phyloP scores from a whole-genome alignment of 92 coral and sea anemone species.

The Meandrina meandrites region DNA sequence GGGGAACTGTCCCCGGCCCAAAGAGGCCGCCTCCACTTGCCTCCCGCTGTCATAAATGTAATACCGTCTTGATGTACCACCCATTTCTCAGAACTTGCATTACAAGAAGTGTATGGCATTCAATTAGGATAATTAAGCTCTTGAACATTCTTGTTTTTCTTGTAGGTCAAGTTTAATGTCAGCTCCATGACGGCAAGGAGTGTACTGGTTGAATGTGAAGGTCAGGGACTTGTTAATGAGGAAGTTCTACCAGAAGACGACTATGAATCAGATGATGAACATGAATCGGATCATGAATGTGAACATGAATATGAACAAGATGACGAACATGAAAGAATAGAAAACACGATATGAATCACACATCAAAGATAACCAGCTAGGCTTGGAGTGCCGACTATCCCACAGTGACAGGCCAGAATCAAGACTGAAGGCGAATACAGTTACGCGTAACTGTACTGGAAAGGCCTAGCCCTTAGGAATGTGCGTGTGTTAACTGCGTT shows the following conservation, averaged over 20 bases:
- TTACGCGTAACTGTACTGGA: neutral
- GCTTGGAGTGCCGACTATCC: neutral
- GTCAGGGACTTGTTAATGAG: slow-evolving; percentile 72
- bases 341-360: neutral
- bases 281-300: neutral
- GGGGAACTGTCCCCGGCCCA: too few species aligned
- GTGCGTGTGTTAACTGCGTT: neutral
- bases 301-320: neutral
- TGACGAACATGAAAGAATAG: neutral
- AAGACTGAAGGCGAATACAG: neutral
- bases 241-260: slow-evolving; percentile 22
- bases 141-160: neutral
- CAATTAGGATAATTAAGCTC: neutral
- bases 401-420: neutral
- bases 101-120: neutral
- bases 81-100: neutral
- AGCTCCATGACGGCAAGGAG: slow-evolving; percentile 21
- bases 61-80: neutral
- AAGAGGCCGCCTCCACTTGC: too few species aligned
- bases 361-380: neutral
- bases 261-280: slow-evolving; percentile 9
- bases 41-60: too few species aligned
- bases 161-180: slow-evolving; percentile 67
- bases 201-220: slow-evolving; percentile 76
- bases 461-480: neutral